Base-by-base conservation (phyloP, 2,888 invertebrate species). In the Habrosyne pyritoides region DNA sequence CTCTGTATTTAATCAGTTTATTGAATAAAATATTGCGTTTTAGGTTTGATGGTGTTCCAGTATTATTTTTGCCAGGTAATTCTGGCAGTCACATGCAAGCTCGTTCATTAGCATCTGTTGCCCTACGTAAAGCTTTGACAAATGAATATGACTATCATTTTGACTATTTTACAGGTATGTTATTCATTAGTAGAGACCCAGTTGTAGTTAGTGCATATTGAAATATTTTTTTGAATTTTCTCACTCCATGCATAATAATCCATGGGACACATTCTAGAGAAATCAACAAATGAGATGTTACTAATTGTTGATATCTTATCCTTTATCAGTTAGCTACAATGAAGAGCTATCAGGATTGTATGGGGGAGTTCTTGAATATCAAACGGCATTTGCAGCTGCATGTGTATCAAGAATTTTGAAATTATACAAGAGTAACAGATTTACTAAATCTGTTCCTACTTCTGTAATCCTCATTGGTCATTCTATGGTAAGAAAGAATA, bases 1-100 rank as follows among this genome's bases (percentile, higher is more conserved):
- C n/a, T 24, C 7, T 22, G 47, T 3, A 21, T 26, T 12, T n/a
- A n/a, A 7, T 10, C 7, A 12, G 12, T 36, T 12, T 8, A 48
- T 24, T 14, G 8, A 18, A 5, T 12, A 4, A 18, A 10, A 12
- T 54, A 22, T 53, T 56, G n/a, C 22, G 47, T 64, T 71, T 60
- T 63, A 93, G 93, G 78, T 97, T 97, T 87, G 94, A 94, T 76
- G 99, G 99, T 0, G 96, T 98, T 50, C 99, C 99, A 6, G 97
- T 99, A 0, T 93, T 99, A 52, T 99, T 98, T 89, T 94, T 99
- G 57, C 99, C 99, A 14, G 99, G 99, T 10, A 99, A 98, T 91
- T 96, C 96, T 48, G 99, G 99, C 0, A 99, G 98, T 47, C 95
- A 96, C 77, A 97, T 96, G 89, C 98, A 98, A 94, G 97, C 96